Evolutionary conservation across 1,140 invertebrate species (phyloP).

Genomic region (Solen grandis): DNA sequence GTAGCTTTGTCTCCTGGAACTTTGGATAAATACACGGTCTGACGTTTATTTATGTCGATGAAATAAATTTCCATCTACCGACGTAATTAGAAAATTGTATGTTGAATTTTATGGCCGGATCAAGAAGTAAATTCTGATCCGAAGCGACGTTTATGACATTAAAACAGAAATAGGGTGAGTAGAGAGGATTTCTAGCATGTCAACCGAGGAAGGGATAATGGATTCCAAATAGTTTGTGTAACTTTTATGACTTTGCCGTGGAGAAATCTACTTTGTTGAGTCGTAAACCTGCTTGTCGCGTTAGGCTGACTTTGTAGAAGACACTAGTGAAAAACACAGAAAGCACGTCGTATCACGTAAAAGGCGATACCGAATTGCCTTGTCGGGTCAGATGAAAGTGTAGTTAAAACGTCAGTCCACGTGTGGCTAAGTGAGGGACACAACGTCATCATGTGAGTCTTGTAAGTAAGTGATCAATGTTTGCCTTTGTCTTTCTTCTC

Average conservation of each 20-base stretch:
- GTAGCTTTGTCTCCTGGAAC: not conserved
- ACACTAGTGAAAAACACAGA: not conserved
- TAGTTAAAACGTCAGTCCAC: too few relatives aligned
- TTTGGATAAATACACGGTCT: not conserved
- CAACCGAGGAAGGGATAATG: slow-evolving; percentile 41
- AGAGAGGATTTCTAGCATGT: slow-evolving; percentile 39
- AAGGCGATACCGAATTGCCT: too few relatives aligned
- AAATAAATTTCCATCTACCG: not conserved
- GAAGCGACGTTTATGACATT: slow-evolving; percentile 40
- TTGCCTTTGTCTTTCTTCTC: too few relatives aligned
- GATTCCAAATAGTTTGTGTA: slow-evolving; percentile 35
- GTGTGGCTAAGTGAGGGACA: too few relatives aligned
- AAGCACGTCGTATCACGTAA: too few relatives aligned
- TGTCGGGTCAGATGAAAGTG: too few relatives aligned
- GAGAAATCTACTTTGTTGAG: slow-evolving; percentile 40
- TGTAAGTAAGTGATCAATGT: too few relatives aligned
- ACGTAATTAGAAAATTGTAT: slow-evolving; percentile 41
- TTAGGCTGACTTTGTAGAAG: not conserved
- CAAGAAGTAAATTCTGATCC: slow-evolving; percentile 47
- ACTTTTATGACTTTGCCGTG: slow-evolving; percentile 42
- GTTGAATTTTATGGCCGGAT: slow-evolving; percentile 26
- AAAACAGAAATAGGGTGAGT: slow-evolving; percentile 41
- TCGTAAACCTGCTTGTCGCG: not conserved
- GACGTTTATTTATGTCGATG: not conserved
- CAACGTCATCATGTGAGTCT: too few relatives aligned